Evolutionary conservation across 2,797 vertebrate genomes (phyloP).

Genomic region (Petrocephalus sullivani): DNA sequence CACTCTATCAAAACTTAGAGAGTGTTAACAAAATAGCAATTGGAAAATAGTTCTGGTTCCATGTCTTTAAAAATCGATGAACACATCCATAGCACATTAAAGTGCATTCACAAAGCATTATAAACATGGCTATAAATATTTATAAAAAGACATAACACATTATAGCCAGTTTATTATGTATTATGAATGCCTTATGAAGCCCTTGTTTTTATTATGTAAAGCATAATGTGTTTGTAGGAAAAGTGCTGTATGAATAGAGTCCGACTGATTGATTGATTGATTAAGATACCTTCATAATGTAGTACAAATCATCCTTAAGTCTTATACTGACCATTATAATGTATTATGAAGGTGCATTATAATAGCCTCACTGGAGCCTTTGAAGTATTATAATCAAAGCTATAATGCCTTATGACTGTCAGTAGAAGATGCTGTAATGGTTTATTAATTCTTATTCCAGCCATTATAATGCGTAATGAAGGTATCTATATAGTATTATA

Average conservation of each 20-base stretch:
- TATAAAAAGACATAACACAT: not conserved
- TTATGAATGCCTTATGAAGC: not conserved
- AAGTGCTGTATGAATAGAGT: too few relatives aligned
- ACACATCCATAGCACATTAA: not conserved
- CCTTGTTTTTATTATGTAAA: too few relatives aligned
- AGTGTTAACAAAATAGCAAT: not conserved
- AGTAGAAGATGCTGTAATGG: not conserved
- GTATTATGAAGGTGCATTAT: not conserved
- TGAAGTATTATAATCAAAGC: not conserved
- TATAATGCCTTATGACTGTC: not conserved
- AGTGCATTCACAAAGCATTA: too few relatives aligned
- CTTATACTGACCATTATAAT: too few relatives aligned
- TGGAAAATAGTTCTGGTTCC: not conserved
- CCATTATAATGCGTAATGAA: not conserved
- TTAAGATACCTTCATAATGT: not conserved
- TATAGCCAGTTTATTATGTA: not conserved
- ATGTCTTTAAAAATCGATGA: not conserved
- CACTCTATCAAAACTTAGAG: not conserved
- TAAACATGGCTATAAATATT: not conserved
- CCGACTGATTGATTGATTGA: too few relatives aligned
- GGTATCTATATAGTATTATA: not conserved
- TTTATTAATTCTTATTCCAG: not conserved
- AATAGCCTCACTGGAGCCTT: not conserved
- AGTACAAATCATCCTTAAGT: not conserved
- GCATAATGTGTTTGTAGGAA: too few relatives aligned